Conservation (phyloP, 2,113 vertebrate species). For the Myrmecophaga tridactyla region DNA sequence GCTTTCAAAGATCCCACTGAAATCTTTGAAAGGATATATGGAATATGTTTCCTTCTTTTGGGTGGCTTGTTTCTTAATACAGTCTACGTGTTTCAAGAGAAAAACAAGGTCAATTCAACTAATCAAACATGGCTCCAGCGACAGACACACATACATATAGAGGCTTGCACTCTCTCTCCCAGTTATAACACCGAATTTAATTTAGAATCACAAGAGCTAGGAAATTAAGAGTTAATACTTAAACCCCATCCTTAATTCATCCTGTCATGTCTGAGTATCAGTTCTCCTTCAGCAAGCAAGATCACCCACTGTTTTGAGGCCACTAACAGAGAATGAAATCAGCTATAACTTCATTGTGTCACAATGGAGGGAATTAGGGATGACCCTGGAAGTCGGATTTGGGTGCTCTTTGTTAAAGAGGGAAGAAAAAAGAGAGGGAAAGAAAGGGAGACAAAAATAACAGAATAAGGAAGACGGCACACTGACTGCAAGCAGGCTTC, state of each 20-base stretch:
- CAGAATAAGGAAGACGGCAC: conserved; percentile 51
- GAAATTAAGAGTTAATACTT: conserved; percentile 70
- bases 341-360: conserved; percentile 24
- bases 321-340: conserved; percentile 43
- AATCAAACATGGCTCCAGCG: not conserved
- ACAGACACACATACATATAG: not conserved
- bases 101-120: conserved; percentile 53
- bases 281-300: conserved; percentile 49
- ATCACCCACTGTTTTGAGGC: conserved; percentile 62
- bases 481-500: conserved; percentile 28
- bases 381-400: not conserved
- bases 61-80: conserved; percentile 11
- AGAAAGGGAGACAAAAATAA: conserved; percentile 4
- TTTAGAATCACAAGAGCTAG: conserved; percentile 39
- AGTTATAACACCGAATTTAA: conserved; percentile 11
- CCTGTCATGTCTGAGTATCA: conserved; percentile 55
- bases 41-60: conserved; percentile 53
- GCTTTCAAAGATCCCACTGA: conserved; percentile 33
- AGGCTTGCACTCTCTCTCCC: not conserved
- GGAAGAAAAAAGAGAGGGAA: not conserved
- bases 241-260: conserved; percentile 58
- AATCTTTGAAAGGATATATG: conserved; percentile 31
- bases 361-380: not conserved
- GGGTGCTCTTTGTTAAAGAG: not conserved
- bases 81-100: not conserved